Base-by-base conservation (phyloP, 2,888 invertebrate genomes). In the Limnephilus auricula region DNA sequence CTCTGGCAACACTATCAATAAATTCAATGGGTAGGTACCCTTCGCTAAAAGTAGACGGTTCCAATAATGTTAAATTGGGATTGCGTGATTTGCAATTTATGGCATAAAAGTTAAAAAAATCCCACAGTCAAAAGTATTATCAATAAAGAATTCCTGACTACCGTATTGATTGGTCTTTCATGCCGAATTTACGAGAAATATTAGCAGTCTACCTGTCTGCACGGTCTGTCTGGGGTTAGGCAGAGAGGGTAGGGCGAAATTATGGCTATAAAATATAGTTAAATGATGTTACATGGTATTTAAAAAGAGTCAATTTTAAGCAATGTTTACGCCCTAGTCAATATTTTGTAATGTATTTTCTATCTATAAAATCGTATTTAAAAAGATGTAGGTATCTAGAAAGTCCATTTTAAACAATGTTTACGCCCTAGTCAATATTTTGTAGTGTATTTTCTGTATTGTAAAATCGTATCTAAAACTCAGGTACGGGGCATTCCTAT, bases 131-230 rank as follows among this genome's bases (percentile, higher is more conserved):
- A 88, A n/a, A 78, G 87, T 88, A 78, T 88, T 37, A 79, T 88
- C 87, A 37, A 88, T 88, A 88, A 15, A 78, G 79, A 78, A 78
- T 18, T 78, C 34, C 79, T 65, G n/a, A 78, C 87, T 65, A 82
- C 89, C 31, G 80, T 89, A 89, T 89, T n/a, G 83, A 89, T 89
- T 89, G 9, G n/a, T 9, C 9, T 65, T 65, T 65, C 65, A n/a
- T 25, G 9, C 65, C 25, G 25, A 65, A 65, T 65, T 65, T 65
- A 65, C 65, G 65, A n/a, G 25, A 9, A 65, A 6, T 65, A 65
- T 65, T 65, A 25, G 65, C 65, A 25, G 65, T 65, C 65, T 9
- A n/a, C 65, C n/a, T 65, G 65, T 25, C 65, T 25, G 65, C 65
- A 65, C 25, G 25, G 25, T n/a, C 9, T n/a, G 25, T 18, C 65